phyloP scores from a whole-genome alignment of 2,797 vertebrate species.

The Sandelia bainsii region DNA sequence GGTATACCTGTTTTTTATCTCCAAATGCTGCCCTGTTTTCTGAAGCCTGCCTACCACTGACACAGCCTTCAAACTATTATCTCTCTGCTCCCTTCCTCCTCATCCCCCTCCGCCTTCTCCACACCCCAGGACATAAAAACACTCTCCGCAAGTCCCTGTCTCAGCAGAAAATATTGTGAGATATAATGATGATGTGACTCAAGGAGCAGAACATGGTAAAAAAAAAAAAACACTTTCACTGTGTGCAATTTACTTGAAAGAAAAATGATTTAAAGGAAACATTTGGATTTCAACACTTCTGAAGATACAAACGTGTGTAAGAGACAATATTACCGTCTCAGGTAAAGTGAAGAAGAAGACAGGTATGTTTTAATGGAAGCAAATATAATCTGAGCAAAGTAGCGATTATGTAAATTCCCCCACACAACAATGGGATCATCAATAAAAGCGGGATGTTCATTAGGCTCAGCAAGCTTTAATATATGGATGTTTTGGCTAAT shows the following conservation, averaged over 20 bases:
- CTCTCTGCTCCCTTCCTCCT: conserved; percentile 63
- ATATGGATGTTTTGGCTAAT: conserved; percentile 76
- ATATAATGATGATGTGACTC: conserved; percentile 75
- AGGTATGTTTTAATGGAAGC: conserved; percentile 71
- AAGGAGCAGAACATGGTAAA: conserved; percentile 50
- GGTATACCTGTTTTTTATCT: conserved; percentile 85
- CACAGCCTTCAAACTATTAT: conserved; percentile 81
- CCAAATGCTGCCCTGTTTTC: conserved; percentile 78
- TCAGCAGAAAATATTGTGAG: conserved; percentile 80
- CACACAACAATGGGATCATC: conserved; percentile 80
- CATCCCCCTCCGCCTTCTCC: conserved; percentile 37
- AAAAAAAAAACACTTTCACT: conserved; percentile 34
- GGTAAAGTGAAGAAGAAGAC: conserved; percentile 48
- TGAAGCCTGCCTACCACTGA: conserved; percentile 80
- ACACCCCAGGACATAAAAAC: conserved; percentile 72
- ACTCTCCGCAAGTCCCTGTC: conserved; percentile 70
- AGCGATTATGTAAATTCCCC: conserved; percentile 82
- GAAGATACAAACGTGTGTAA: conserved; percentile 47
- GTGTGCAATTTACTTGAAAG: conserved; percentile 57
- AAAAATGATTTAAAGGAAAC: background rate
- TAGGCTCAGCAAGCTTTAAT: conserved; percentile 79
- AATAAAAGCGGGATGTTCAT: conserved; percentile 83
- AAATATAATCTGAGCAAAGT: conserved; percentile 78
- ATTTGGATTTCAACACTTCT: conserved; percentile 15
- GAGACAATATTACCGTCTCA: conserved; percentile 37